phyloP scores from a whole-genome alignment of 2,113 vertebrate species.

The Cathartes aura region DNA sequence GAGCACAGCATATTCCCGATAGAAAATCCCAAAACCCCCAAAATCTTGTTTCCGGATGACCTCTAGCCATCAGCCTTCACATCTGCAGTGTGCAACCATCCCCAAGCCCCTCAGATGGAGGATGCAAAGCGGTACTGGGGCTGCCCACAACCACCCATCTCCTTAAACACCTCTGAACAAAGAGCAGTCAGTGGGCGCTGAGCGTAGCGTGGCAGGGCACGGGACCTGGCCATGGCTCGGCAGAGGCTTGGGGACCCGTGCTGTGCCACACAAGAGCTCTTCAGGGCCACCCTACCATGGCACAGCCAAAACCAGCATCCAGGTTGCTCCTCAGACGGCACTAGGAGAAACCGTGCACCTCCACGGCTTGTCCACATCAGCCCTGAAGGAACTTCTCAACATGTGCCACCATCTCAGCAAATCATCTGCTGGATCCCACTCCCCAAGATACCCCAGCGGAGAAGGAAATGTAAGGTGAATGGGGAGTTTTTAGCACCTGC shows the following conservation, averaged over 20 bases:
- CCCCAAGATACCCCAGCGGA: neutral
- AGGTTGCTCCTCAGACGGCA: neutral
- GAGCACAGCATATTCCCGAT: neutral
- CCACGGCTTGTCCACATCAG: neutral
- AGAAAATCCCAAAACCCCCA: neutral
- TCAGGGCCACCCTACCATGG: neutral
- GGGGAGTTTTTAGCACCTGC: neutral
- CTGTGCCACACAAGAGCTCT: neutral
- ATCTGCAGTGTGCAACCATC: neutral
- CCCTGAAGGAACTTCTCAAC: neutral
- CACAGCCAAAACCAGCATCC: neutral
- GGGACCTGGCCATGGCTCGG: neutral
- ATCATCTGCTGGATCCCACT: neutral
- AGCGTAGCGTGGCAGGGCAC: neutral
- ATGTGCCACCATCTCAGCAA: neutral
- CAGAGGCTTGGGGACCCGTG: neutral
- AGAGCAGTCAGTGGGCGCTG: neutral
- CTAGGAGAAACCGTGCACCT: neutral
- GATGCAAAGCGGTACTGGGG: neutral
- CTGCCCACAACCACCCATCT: neutral
- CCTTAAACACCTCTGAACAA: neutral
- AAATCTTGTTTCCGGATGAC: neutral
- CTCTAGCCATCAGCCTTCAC: neutral
- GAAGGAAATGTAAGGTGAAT: neutral
- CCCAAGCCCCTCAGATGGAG: neutral